Conservation (phyloP, 2,888 invertebrate genomes). For the Pyralis farinalis region DNA sequence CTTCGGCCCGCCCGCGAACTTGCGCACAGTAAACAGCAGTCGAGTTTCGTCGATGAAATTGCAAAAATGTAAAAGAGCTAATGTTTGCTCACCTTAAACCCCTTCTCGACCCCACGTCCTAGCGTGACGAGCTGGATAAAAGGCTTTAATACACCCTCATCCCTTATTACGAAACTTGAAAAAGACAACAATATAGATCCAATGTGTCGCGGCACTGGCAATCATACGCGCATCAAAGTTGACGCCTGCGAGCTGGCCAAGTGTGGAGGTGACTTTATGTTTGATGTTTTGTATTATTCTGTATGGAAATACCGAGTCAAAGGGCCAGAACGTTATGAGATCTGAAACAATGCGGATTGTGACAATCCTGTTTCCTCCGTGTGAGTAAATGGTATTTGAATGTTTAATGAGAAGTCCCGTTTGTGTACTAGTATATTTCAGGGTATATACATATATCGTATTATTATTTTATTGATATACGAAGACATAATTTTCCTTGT, state of each 20-base stretch:
- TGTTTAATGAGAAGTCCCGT: slow-evolving; percentile 67
- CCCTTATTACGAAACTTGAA: slow-evolving; percentile 82
- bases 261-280: slow-evolving; percentile 72
- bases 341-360: slow-evolving; percentile 75
- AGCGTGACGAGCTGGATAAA: slow-evolving; percentile 81
- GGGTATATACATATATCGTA: slow-evolving; percentile 5
- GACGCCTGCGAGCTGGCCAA: slow-evolving; percentile 64
- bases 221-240: slow-evolving; percentile 81
- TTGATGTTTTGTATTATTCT: slow-evolving; percentile 60
- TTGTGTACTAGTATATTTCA: slow-evolving; percentile 34
- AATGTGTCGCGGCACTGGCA: slow-evolving; percentile 80
- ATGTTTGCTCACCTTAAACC: slow-evolving; percentile 81
- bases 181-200: slow-evolving; percentile 81
- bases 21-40: slow-evolving; percentile 63
- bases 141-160: slow-evolving; percentile 82
- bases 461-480: slow-evolving; percentile 9
- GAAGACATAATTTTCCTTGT: no score
- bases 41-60: slow-evolving; percentile 75
- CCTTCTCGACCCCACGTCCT: slow-evolving; percentile 74
- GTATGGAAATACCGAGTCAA: slow-evolving; percentile 66
- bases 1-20: slow-evolving; percentile 45
- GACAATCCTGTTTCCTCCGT: slow-evolving; percentile 74
- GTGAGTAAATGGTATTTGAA: slow-evolving; percentile 72
- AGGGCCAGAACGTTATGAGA: slow-evolving; percentile 77
- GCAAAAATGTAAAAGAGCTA: slow-evolving; percentile 81